A percentile compares a stretch with the other conserved stretches of the same genome.
Evolutionary conservation across 2,888 invertebrate genomes (phyloP).

Genomic region (Diadegma fenestrale): DNA sequence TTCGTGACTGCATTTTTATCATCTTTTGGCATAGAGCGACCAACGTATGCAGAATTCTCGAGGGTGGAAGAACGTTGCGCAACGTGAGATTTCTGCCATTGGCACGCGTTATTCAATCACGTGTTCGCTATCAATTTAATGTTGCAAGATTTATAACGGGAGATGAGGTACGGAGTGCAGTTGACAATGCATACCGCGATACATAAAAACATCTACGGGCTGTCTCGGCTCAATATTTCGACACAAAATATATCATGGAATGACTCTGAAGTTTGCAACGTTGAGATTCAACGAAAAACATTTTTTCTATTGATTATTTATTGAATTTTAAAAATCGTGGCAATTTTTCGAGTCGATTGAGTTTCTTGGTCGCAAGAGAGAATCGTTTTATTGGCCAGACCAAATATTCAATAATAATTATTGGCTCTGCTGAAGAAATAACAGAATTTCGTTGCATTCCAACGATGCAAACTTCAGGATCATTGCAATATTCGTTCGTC

Average conservation of each 20-base stretch:
- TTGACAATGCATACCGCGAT: constrained; percentile 14
- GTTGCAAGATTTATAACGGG: constrained; percentile 64
- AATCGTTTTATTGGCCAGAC: too few species aligned
- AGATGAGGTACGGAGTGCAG: constrained; percentile 28
- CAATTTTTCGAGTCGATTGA: too few species aligned
- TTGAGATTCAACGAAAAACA: too few species aligned
- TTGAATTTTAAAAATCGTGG: too few species aligned
- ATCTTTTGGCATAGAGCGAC: background rate
- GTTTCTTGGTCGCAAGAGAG: too few species aligned
- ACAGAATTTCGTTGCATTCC: too few species aligned
- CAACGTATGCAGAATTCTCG: background rate
- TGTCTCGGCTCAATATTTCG: background rate
- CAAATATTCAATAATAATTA: too few species aligned
- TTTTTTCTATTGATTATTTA: too few species aligned
- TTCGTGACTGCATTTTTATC: background rate
- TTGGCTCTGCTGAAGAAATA: too few species aligned
- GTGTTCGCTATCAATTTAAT: constrained; percentile 59
- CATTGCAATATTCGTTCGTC: too few species aligned
- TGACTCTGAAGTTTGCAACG: too few species aligned
- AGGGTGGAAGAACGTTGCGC: constrained; percentile 43
- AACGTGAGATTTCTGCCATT: constrained; percentile 58
- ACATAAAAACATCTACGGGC: background rate
- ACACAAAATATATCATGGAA: background rate
- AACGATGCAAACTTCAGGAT: too few species aligned
- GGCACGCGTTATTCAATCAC: constrained; percentile 63